phyloP scores from a whole-genome alignment of 2,888 invertebrate species.

The Doris montereyensis region DNA sequence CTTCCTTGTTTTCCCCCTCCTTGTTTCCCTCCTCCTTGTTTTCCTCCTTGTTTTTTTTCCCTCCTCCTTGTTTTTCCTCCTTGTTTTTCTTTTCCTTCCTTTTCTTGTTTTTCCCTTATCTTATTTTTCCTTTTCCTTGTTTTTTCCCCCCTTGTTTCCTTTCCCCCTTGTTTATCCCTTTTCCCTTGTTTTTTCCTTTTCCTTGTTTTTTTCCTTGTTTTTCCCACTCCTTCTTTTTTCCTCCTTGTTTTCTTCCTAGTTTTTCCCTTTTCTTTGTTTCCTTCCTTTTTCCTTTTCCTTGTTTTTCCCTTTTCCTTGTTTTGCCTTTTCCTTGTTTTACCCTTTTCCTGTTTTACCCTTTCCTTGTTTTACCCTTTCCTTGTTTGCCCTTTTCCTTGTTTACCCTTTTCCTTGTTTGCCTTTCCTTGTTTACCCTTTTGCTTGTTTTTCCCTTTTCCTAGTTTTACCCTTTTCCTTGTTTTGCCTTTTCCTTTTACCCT shows the following conservation, averaged over 20 bases:
- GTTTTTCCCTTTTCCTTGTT: neutral
- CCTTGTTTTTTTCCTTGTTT: neutral
- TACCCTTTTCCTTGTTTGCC: no score
- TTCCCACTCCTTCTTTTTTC: neutral
- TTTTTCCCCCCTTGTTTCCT: neutral
- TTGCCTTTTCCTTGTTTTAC: neutral
- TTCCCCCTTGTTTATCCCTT: neutral
- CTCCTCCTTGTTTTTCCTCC: no score
- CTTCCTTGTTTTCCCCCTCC: no score
- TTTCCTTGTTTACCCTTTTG: neutral
- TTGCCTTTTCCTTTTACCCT: no score
- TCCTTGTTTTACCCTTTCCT: no score
- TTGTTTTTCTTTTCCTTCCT: neutral
- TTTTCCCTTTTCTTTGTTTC: neutral
- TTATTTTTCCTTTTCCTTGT: no score
- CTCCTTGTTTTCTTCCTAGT: neutral
- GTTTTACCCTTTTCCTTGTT: no score
- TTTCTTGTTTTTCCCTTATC: neutral
- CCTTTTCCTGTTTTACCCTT: neutral
- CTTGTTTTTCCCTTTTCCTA: neutral
- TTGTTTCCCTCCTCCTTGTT: no score
- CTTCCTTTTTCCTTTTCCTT: neutral
- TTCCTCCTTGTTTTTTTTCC: no score
- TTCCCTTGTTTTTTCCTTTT: neutral
- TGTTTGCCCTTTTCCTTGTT: no score